Conservation (phyloP, 2,113 vertebrate species). For the Tachysurus fulvidraco region DNA sequence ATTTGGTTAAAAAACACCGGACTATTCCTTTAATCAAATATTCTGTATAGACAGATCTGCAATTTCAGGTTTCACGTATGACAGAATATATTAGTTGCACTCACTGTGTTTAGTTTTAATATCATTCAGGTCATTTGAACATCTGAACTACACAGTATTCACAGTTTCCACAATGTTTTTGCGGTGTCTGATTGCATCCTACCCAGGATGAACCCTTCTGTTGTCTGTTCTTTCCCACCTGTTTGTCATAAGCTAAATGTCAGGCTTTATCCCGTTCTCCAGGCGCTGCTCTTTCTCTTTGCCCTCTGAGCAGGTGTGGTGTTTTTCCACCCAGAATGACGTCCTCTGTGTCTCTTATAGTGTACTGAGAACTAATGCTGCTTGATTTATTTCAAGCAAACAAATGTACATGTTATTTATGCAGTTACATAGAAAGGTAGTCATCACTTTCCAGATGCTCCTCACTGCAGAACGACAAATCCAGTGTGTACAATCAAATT, state of each 20-base stretch:
- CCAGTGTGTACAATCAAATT: neutral
- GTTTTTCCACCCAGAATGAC: neutral
- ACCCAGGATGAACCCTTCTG: neutral
- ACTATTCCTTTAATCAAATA: neutral
- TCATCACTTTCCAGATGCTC: neutral
- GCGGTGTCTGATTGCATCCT: neutral
- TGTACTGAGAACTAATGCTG: neutral
- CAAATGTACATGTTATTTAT: neutral
- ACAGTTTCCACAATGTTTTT: neutral
- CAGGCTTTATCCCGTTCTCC: constrained; percentile 5
- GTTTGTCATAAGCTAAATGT: constrained; percentile 25
- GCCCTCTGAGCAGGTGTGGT: neutral
- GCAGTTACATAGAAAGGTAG: neutral
- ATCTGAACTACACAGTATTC: neutral
- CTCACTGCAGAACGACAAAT: constrained; percentile 7
- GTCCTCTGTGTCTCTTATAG: neutral
- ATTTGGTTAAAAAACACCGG: neutral
- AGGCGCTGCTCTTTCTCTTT: neutral
- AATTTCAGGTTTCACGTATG: constrained; percentile 13
- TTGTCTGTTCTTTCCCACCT: neutral
- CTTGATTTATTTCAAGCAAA: neutral
- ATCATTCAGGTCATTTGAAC: constrained; percentile 1
- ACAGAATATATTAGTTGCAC: neutral
- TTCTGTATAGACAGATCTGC: neutral
- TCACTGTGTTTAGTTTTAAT: neutral